Evolutionary conservation across 1,140 invertebrate genomes (phyloP).

Genomic region (Drosophila malerkotliana): DNA sequence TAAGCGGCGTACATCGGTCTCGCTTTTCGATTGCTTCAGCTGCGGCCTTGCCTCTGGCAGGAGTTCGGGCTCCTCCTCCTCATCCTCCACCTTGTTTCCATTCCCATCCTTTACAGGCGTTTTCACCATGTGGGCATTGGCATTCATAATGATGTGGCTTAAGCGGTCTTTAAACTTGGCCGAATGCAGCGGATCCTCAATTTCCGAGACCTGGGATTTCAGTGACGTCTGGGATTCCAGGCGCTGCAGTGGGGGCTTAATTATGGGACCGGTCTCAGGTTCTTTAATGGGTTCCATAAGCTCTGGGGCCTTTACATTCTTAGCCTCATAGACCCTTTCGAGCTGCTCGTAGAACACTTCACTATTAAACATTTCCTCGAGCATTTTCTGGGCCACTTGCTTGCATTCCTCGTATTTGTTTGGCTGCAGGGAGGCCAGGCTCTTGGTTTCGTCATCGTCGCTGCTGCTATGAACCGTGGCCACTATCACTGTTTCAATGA

Average conservation of each 20-base stretch:
- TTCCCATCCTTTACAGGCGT: conserved; percentile 14
- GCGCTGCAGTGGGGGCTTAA: conserved; percentile 11
- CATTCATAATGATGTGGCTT: conserved; percentile 69
- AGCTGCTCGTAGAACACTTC: conserved; percentile 56
- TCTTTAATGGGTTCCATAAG: background rate
- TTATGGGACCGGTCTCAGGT: background rate
- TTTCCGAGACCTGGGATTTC: conserved; percentile 51
- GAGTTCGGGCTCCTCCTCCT: conserved; percentile 12
- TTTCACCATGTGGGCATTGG: conserved; percentile 32
- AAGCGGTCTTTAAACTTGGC: conserved; percentile 76
- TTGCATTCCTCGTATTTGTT: conserved; percentile 51
- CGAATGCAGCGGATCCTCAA: conserved; percentile 77
- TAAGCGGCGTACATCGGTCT: conserved; percentile 72
- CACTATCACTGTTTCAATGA: conserved; percentile 76
- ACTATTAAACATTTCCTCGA: conserved; percentile 69
- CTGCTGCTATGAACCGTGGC: conserved; percentile 79
- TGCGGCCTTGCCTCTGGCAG: conserved; percentile 39
- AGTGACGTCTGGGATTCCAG: conserved; percentile 37
- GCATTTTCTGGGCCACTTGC: conserved; percentile 52
- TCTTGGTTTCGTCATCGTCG: conserved; percentile 46
- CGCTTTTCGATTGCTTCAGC: conserved; percentile 80
- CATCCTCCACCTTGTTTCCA: conserved; percentile 5
- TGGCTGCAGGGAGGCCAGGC: conserved; percentile 8
- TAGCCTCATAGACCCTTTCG: background rate
- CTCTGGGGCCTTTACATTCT: background rate